Percentiles rank a stretch among this genome's conserved stretches.
phyloP scores from a whole-genome alignment of 2,888 invertebrate genomes.

The Encarsia formosa region DNA sequence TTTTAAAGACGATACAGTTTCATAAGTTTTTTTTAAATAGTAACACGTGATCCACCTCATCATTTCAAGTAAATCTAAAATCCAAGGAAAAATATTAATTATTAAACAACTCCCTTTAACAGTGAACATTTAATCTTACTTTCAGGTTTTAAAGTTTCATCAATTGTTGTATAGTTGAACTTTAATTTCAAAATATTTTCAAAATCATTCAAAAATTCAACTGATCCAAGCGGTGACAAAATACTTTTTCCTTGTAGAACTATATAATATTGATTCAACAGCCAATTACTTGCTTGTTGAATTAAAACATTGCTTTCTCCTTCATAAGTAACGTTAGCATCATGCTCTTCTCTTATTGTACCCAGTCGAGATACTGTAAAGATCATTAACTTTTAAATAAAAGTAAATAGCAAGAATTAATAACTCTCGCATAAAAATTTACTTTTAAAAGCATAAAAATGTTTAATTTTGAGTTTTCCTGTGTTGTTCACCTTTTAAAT shows the following conservation, averaged over 20 bases:
- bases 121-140: slow-evolving; percentile 46
- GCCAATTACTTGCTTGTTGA: slow-evolving; percentile 85
- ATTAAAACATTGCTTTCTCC: slow-evolving; percentile 87
- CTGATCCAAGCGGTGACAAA: slow-evolving; percentile 62
- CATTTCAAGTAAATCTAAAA: slow-evolving; percentile 61
- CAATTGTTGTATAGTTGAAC: slow-evolving; percentile 53
- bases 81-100: background rate
- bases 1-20: slow-evolving; percentile 58
- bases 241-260: slow-evolving; percentile 47
- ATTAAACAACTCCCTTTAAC: background rate
- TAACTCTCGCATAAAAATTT: no score
- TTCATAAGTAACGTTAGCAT: slow-evolving; percentile 85
- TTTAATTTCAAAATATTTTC: slow-evolving; percentile 56
- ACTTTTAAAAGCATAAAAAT: no score
- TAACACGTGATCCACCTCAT: slow-evolving; percentile 82
- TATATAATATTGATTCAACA: slow-evolving; percentile 61
- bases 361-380: slow-evolving; percentile 68
- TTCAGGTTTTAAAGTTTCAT: slow-evolving; percentile 55
- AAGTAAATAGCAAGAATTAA: no score
- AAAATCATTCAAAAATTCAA: slow-evolving; percentile 61
- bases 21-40: slow-evolving; percentile 66
- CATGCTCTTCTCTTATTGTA: slow-evolving; percentile 73
- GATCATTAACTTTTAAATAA: background rate
- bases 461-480: no score
- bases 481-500: slow-evolving; percentile 71